These are phyloP conservation scores for Aplodontia rufa DNA, from an alignment of 2,113 vertebrate species.

Conservation along the genomic window DNA sequence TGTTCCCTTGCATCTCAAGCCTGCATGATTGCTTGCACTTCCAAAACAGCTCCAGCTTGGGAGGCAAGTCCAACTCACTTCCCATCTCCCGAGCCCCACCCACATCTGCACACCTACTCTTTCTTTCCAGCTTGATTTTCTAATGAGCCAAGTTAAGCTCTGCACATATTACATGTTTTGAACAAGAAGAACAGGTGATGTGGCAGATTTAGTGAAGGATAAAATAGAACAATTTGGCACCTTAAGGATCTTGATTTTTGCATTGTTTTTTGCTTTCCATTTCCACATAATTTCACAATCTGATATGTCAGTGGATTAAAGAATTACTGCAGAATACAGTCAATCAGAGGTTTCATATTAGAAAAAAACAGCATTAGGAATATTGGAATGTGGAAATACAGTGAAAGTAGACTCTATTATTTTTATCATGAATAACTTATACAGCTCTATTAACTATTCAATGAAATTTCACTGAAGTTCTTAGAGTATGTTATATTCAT, in stretches of 20 bases:
- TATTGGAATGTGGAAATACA: neutral
- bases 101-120: neutral
- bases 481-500: neutral
- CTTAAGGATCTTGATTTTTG: conserved; percentile 41
- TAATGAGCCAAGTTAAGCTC: neutral
- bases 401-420: neutral
- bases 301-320: neutral
- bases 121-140: neutral
- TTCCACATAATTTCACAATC: conserved; percentile 29
- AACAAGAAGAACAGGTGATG: neutral
- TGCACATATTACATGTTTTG: neutral
- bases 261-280: neutral
- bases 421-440: conserved; percentile 1
- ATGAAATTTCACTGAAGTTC: neutral
- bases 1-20: fast-evolving
- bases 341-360: neutral
- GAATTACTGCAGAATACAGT: conserved; percentile 19
- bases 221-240: conserved; percentile 26
- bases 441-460: conserved; percentile 6
- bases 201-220: neutral
- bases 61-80: neutral
- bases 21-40: fast-evolving
- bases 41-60: neutral
- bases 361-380: neutral
- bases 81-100: neutral